These are phyloP conservation scores for Jaculus jaculus DNA, from an alignment of 2,113 vertebrate genomes.

Conservation along the genomic window DNA sequence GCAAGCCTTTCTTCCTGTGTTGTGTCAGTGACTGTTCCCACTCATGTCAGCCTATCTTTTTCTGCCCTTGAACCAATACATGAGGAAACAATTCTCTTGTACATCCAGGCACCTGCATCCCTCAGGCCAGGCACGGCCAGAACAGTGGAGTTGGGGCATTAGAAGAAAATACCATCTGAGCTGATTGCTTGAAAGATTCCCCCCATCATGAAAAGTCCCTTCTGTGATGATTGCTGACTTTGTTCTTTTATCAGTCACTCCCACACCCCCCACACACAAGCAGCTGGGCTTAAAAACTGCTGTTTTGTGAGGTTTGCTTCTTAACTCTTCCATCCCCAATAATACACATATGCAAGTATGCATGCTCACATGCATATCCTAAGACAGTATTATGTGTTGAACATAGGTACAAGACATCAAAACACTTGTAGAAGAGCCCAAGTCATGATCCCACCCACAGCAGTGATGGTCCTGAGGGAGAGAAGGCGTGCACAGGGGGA, in stretches of 20 bases:
- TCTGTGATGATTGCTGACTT: not conserved
- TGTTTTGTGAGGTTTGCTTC: not conserved
- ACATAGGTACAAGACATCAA: not conserved
- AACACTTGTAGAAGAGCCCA: no score
- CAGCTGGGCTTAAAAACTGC: conserved; percentile 32
- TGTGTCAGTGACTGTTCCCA: no score
- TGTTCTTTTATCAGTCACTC: not conserved
- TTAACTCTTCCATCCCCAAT: not conserved
- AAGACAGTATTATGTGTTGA: not conserved
- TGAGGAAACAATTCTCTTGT: not conserved
- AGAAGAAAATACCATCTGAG: conserved; percentile 38
- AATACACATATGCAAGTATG: rapidly evolving
- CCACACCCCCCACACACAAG: not conserved
- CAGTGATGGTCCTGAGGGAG: not conserved
- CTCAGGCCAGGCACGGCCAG: not conserved
- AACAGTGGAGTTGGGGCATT: not conserved
- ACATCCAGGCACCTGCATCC: rapidly evolving
- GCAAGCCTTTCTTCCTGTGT: rapidly evolving
- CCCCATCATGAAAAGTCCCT: not conserved
- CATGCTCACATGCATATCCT: rapidly evolving
- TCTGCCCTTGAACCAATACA: not conserved
- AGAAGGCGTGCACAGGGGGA: not conserved
- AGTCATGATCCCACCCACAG: rapidly evolving
- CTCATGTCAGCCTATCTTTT: not conserved
- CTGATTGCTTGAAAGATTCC: not conserved